Evolutionary conservation across 2,888 invertebrate genomes (phyloP), one percentile per base, ranked within the genome.

Genomic region (Polymixis flavicincta): DNA sequence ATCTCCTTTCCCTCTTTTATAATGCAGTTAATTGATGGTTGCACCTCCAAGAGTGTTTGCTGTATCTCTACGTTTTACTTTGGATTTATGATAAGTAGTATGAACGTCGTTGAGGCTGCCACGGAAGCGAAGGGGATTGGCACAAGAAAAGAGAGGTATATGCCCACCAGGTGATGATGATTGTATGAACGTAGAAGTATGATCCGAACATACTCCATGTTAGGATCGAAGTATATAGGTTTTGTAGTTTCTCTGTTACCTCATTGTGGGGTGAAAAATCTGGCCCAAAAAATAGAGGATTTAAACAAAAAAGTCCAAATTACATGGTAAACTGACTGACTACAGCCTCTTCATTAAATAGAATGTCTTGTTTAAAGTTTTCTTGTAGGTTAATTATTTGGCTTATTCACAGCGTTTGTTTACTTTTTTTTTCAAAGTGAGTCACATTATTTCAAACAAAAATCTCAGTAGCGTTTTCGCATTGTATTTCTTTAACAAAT

Each of bases 401-500:
- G 57, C 57, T 48, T 69, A 50, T 75, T 75, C 60, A 48, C 28
- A 45, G 19, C 28, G 28, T 48, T 67, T 64, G 63, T 82, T 73
- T 82, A 71, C 67, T 32, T 71, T 60, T 48, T 52, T 25, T 60
- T 64, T 82, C 50, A 45, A 61, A 48, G 72, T 66, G 63, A 72
- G 52, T 59, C 68, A 77, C 45, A 57, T 52, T 32, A 59, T n/a
- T 69, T 32, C 52, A 60, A 73, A 66, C 65, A 66, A 67, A 81
- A 82, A 59, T 66, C 80, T 74, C 52, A 25, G 57, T 73, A 74
- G 73, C 69, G 37, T 48, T 59, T 71, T 79, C 37, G 57, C 45
- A 71, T 81, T 76, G 68, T 80, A 50, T 67, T 74, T 73, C 61
- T 81, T 77, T 54, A 67, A 63, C 52, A 82, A 82, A 83, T 74